phyloP scores from a whole-genome alignment of 2,888 invertebrate genomes.

The Agrotis puta region DNA sequence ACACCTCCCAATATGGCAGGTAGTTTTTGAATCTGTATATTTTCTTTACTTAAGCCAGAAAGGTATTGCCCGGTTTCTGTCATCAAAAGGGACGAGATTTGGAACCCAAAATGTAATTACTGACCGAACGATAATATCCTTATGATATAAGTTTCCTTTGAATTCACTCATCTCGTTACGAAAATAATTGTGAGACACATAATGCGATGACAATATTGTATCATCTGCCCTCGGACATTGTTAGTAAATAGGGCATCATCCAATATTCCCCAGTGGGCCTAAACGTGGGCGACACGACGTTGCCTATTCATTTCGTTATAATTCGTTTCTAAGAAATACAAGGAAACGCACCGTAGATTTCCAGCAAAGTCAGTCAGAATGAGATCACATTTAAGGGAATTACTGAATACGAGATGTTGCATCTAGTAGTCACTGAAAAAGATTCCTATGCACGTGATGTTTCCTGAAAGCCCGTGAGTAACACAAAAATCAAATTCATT shows the following conservation, averaged over 20 bases:
- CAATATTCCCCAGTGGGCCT: conserved; percentile 45
- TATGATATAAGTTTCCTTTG: conserved; percentile 48
- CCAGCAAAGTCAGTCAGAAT: conserved; percentile 59
- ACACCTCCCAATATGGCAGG: conserved; percentile 72
- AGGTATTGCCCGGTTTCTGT: conserved; percentile 55
- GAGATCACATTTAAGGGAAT: conserved; percentile 65
- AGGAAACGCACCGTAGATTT: conserved; percentile 64
- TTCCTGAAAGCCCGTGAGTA: conserved; percentile 48
- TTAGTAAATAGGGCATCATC: conserved; percentile 64
- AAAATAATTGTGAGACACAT: conserved; percentile 46
- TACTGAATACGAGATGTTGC: conserved; percentile 49
- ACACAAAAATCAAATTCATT: conserved; percentile 25
- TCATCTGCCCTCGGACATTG: conserved; percentile 54
- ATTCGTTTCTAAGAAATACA: conserved; percentile 62
- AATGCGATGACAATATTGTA: conserved; percentile 46
- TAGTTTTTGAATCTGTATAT: conserved; percentile 77
- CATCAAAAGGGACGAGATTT: conserved; percentile 37
- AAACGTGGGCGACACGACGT: conserved; percentile 56
- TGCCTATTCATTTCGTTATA: conserved; percentile 62
- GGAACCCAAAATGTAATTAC: conserved; percentile 52
- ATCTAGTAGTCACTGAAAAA: conserved; percentile 19
- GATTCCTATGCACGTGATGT: conserved; percentile 26
- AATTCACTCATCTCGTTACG: conserved; percentile 38
- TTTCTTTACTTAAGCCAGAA: conserved; percentile 64
- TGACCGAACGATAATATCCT: conserved; percentile 41